Evolutionary conservation across 2,888 invertebrate genomes (phyloP), one percentile per base, ranked within the genome.

Genomic region (Trichogramma dendrolimi): DNA sequence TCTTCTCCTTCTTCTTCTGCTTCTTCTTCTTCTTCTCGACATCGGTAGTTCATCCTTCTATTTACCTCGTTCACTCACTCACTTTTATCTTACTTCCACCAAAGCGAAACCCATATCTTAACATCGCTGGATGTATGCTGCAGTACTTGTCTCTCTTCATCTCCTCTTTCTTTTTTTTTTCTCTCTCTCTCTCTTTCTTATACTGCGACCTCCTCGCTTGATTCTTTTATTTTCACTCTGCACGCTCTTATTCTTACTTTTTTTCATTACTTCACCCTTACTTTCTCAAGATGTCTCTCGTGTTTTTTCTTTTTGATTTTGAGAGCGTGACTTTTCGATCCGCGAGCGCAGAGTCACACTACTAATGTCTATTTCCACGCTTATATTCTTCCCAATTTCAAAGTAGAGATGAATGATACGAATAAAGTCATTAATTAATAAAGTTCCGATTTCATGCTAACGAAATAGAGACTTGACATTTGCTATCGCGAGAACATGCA

Each of bases 101-200:
- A 63, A 64, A 67, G 61, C 60, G 55, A 65, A 65, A 60, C 53
- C 65, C 60, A 60, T 62, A 65, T 65, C 65, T 60, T 58, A 60
- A 58, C 65, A 62, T 62, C 62, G 62, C 62, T 61, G 46, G 55
- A 38, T 27, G 27, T 27, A 27, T 27, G 27, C 27, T 40, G 14
- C 59, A 56, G 38, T 46, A 58, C 58, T 50, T 60, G 60, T 62
- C 57, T 41, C 58, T 62, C 67, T 64, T 58, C 59, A 53, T 64
- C 65, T 54, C 39, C 60, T 53, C 48, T 54, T 38, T 46, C 42
- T 39, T 39, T 43, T n/a, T 57, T 57, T 46, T 54, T 57, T 61
- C 53, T 58, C 44, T 59, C 55, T 54, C 46, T 60, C 53, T 49
- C 62, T 58, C 7, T 57, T 55, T 55, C 51, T 48, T 27, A 41